These are phyloP conservation scores for Morpho achilles DNA, from an alignment of 2,888 invertebrate species.

Conservation along the genomic window DNA sequence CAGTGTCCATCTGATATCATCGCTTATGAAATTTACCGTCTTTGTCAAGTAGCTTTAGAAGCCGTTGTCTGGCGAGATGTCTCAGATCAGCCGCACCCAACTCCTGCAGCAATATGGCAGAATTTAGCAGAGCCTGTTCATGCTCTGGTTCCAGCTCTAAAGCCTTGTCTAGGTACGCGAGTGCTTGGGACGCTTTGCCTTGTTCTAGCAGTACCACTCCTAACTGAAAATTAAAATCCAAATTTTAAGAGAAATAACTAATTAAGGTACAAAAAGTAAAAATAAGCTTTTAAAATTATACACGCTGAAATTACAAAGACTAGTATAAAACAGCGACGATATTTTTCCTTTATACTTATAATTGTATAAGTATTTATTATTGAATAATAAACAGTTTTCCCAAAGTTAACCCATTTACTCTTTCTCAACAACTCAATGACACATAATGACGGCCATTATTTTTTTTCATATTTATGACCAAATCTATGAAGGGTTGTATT, in stretches of 20 bases:
- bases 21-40: slow-evolving; percentile 58
- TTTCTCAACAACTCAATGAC: no score
- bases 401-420: no score
- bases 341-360: no score
- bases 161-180: slow-evolving; percentile 95
- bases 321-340: no score
- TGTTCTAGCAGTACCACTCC: slow-evolving; percentile 97
- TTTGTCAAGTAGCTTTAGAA: slow-evolving; percentile 88
- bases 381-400: no score
- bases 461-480: no score
- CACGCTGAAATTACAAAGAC: no score
- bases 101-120: slow-evolving; percentile 96
- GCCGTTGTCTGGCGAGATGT: slow-evolving; percentile 88
- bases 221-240: slow-evolving; percentile 77
- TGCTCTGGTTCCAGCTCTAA: slow-evolving; percentile 96
- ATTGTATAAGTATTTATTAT: no score
- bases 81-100: slow-evolving; percentile 88
- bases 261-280: not conserved
- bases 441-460: no score
- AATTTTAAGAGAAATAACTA: not conserved
- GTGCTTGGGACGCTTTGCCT: slow-evolving; percentile 93
- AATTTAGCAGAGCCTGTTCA: slow-evolving; percentile 95
- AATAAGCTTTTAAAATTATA: no score
- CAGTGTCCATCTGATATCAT: no score
- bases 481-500: no score